Evolutionary conservation across 2,113 vertebrate genomes (phyloP).

Genomic region (Cyrtonyx montezumae): DNA sequence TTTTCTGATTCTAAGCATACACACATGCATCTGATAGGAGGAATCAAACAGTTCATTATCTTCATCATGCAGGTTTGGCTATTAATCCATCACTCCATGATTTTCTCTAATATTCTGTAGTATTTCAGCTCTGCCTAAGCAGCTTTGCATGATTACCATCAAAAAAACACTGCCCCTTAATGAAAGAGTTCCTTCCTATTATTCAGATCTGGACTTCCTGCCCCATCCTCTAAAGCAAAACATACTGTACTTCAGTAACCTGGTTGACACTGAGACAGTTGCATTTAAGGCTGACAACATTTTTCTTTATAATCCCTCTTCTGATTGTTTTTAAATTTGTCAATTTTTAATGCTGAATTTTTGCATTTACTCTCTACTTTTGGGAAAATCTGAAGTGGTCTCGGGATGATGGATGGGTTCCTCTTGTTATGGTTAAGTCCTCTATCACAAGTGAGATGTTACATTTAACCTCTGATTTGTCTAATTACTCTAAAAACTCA

Average conservation of each 20-base stretch:
- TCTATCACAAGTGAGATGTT: not conserved
- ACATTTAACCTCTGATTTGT: not conserved
- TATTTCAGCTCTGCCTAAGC: not conserved
- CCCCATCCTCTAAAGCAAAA: not conserved
- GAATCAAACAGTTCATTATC: not conserved
- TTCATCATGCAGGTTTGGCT: not conserved
- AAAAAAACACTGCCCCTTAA: not conserved
- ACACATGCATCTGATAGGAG: not conserved
- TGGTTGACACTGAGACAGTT: not conserved
- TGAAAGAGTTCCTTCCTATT: conserved; percentile 44
- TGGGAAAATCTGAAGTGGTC: not conserved
- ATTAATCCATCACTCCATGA: not conserved
- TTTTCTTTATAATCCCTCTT: not conserved
- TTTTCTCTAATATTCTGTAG: not conserved
- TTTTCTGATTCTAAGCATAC: not conserved
- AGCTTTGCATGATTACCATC: not conserved
- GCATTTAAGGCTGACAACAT: not conserved
- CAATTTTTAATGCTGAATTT: not conserved
- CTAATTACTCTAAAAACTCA: conserved; percentile 3
- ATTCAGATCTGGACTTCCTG: conserved; percentile 31
- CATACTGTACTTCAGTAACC: not conserved
- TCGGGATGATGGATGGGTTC: not conserved
- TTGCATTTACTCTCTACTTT: not conserved
- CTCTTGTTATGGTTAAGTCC: not conserved
- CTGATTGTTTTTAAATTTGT: not conserved